Base-by-base conservation (phyloP, 2,888 invertebrate genomes). In the Coenonympha glycerion region DNA sequence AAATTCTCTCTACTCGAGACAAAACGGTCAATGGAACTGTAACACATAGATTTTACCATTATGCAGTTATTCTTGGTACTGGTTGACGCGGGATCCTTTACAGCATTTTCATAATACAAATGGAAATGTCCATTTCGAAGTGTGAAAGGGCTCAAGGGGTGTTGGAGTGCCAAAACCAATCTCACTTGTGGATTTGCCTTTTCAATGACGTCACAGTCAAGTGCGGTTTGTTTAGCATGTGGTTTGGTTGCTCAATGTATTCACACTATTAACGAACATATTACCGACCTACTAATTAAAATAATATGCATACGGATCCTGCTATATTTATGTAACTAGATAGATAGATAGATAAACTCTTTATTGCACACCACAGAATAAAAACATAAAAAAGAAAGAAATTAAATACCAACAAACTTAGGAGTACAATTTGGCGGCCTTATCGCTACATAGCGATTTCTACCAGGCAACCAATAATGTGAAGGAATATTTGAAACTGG, bases 91-190 rank as follows among this genome's bases (percentile, higher is more conserved):
- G 49, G 48, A 44, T 54, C 55, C 55, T 55, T 60, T 60, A 55
- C 49, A 55, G 60, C 59, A 64, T 64, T 65, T 68, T 66, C 52
- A 50, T 51, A 33, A 42, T 49, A 41, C 51, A 46, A 46, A 52
- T 49, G 36, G 45, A 52, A 47, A 52, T 44, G 61, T 13, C 49
- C 61, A 52, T 62, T 64, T 66, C 70, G 65, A 66, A 71, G 67
- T 66, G 63, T 62, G 60, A 59, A 58, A 58, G 58, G 70, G 73
- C 63, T n/a, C n/a, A n/a, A n/a, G n/a, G 68, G 70, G 73, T 63
- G 73, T 68, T 62, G 60, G 58, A 61, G 68, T 73, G 73, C 75
- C 74, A 73, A 72, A 76, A 70, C 68, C 74, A 75, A 75, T 76
- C 68, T 66, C 66, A 60, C 52, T 64, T 49, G 68, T 72, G 61